These are phyloP conservation scores for Melanotaenia nigrans DNA, from an alignment of 2,797 vertebrate genomes.

Conservation along the genomic window DNA sequence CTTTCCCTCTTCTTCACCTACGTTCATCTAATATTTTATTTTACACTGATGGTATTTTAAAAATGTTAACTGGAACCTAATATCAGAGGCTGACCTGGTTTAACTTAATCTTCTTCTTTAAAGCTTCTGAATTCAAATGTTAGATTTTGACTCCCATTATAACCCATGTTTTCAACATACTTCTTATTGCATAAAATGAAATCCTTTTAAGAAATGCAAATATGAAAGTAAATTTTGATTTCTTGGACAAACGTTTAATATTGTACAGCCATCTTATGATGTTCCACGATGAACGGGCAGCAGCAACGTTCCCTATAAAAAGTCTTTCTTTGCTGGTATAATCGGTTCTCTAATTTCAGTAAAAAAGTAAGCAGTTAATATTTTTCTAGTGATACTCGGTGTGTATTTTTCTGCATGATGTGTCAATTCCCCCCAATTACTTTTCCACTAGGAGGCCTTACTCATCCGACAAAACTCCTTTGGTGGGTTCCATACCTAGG, in stretches of 20 bases:
- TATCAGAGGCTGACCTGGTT: conserved; percentile 31
- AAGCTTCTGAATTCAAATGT: conserved; percentile 24
- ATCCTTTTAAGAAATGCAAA: conserved; percentile 8
- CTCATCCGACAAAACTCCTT: conserved; percentile 46
- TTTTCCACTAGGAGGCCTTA: conserved; percentile 51
- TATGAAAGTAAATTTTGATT: background rate
- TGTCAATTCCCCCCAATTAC: conserved; percentile 38
- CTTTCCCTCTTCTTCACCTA: conserved; percentile 7
- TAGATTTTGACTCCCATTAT: conserved; percentile 10
- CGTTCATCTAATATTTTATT: conserved; percentile 9
- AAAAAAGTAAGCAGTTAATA: conserved; percentile 34
- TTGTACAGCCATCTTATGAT: background rate
- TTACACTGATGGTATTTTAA: conserved; percentile 5
- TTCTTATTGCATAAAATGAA: conserved; percentile 15
- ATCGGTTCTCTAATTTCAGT: conserved; percentile 22
- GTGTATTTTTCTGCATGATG: conserved; percentile 35
- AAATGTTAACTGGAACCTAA: conserved; percentile 20
- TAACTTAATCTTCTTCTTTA: conserved; percentile 15
- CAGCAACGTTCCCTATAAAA: conserved; percentile 13
- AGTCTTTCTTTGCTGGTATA: conserved; percentile 17
- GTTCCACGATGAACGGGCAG: background rate
- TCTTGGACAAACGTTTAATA: background rate
- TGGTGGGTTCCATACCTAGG: conserved; percentile 51
- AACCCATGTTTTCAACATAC: conserved; percentile 7
- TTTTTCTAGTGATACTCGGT: conserved; percentile 29